Evolutionary conservation across 2,113 vertebrate genomes (phyloP).

Genomic region (Petrocephalus microphthalmus): DNA sequence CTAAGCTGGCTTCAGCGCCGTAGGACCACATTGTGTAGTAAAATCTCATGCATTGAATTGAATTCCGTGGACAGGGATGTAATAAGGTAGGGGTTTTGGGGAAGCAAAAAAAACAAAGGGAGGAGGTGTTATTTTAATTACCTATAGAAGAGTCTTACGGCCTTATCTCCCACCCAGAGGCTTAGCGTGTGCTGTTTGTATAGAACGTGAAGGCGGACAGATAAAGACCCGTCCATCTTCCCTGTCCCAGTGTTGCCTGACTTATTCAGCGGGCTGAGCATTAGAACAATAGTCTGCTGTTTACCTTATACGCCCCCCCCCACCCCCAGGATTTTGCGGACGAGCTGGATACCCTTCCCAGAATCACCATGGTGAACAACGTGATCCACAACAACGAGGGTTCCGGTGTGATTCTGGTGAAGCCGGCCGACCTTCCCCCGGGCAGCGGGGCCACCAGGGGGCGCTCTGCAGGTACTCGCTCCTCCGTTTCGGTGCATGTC

Average conservation of each 20-base stretch:
- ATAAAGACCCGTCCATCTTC: neutral
- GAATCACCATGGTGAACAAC: conserved; percentile 86
- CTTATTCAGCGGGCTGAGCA: neutral
- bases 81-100: neutral
- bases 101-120: conserved; percentile 3
- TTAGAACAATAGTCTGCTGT: conserved; percentile 7
- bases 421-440: conserved; percentile 53
- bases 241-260: neutral
- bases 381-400: conserved; percentile 90
- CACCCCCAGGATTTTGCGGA: conserved; percentile 78
- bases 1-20: neutral
- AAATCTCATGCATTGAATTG: conserved; percentile 25
- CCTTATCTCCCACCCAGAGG: conserved; percentile 28
- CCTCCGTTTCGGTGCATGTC: neutral
- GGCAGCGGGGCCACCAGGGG: conserved; percentile 38
- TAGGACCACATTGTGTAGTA: neutral
- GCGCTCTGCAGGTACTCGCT: conserved; percentile 50
- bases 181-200: neutral
- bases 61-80: conserved; percentile 7
- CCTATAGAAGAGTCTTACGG: conserved; percentile 23
- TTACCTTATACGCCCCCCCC: conserved; percentile 43
- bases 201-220: neutral
- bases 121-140: conserved; percentile 29
- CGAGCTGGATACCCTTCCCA: conserved; percentile 71
- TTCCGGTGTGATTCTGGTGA: conserved; percentile 85